Percentiles rank a stretch among this genome's conserved stretches.
Conservation (phyloP, 2,888 invertebrate genomes). For the Nephrotoma flavescens region DNA sequence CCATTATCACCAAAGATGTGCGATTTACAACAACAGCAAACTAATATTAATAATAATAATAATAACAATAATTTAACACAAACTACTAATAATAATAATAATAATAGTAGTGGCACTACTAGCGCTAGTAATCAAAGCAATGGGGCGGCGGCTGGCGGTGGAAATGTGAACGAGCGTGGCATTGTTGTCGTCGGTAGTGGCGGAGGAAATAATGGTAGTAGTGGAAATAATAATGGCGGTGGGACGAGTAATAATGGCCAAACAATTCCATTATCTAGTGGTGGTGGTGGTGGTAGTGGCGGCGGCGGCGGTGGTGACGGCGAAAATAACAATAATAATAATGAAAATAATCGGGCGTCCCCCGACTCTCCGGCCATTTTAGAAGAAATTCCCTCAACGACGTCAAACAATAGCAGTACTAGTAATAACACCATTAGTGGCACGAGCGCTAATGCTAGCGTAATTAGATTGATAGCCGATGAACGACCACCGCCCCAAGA, state of each 20-base stretch:
- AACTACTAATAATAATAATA: slow-evolving; percentile 17
- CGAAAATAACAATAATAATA: background rate
- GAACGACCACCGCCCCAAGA: slow-evolving; percentile 21
- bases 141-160: slow-evolving; percentile 7
- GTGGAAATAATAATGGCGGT: slow-evolving; percentile 7
- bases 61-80: slow-evolving; percentile 18
- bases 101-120: slow-evolving; percentile 16
- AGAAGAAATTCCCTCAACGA: slow-evolving; percentile 29
- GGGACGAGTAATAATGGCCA: slow-evolving; percentile 10
- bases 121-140: slow-evolving; percentile 15
- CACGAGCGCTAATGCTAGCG: slow-evolving; percentile 19
- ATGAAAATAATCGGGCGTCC: slow-evolving; percentile 26
- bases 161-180: background rate
- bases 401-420: slow-evolving; percentile 10
- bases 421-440: slow-evolving; percentile 6
- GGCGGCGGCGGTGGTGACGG: slow-evolving; percentile 21
- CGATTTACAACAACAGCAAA: slow-evolving; percentile 29
- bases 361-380: slow-evolving; percentile 22
- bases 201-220: background rate
- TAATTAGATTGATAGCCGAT: slow-evolving; percentile 31
- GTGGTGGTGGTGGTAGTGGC: slow-evolving; percentile 18
- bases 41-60: slow-evolving; percentile 19
- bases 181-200: background rate
- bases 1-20: slow-evolving; percentile 72
- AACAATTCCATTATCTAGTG: slow-evolving; percentile 13